Conservation (phyloP, 1,140 invertebrate genomes). For the Caenorhabditis tropicalis region DNA sequence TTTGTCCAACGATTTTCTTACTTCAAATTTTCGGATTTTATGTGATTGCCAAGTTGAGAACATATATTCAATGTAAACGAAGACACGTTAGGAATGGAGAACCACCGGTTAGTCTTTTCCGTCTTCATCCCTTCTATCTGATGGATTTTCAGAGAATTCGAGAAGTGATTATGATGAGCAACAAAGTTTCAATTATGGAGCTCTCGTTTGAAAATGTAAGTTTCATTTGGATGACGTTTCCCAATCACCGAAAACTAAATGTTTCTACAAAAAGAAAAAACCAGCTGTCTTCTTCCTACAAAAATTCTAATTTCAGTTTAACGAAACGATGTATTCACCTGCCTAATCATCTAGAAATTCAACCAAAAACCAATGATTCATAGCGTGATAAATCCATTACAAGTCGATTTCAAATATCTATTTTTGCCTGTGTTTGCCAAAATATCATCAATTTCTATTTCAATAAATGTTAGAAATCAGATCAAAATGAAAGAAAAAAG, state of each 20-base stretch:
- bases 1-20: conserved; percentile 18
- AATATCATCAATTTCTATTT: too few relatives aligned
- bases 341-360: neutral
- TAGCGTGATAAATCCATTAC: neutral
- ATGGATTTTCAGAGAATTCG: conserved; percentile 28
- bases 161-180: conserved; percentile 21
- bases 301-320: conserved; percentile 28
- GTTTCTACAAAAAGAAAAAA: too few relatives aligned
- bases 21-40: conserved; percentile 29
- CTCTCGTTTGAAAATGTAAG: conserved; percentile 18
- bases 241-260: too few relatives aligned
- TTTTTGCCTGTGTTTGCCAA: neutral
- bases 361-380: neutral
- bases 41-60: neutral
- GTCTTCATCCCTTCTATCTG: too few relatives aligned
- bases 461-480: neutral
- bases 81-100: conserved; percentile 30
- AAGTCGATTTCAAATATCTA: neutral
- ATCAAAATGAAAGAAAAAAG: neutral
- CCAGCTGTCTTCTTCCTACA: neutral
- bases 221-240: neutral
- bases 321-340: conserved; percentile 38
- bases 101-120: conserved; percentile 13
- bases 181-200: conserved; percentile 31
- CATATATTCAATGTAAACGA: conserved; percentile 32